These are phyloP conservation scores for Rhimphoctona megacephalus DNA, from an alignment of 2,888 invertebrate genomes.

Conservation along the genomic window DNA sequence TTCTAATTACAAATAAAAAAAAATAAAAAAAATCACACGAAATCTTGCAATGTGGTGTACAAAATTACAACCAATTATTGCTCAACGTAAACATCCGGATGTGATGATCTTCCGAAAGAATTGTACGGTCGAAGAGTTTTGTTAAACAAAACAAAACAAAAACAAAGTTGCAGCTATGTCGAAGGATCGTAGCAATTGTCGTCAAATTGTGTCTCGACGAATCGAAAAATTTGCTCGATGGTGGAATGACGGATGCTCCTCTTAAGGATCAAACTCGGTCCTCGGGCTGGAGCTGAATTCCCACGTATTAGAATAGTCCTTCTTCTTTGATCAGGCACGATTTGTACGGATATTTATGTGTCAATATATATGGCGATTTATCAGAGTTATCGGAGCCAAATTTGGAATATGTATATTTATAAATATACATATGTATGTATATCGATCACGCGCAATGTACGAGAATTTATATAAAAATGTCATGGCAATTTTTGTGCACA, in stretches of 20 bases:
- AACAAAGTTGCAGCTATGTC: not conserved
- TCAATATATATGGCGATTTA: constrained; percentile 9
- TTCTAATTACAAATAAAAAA: not conserved
- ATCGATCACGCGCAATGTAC: constrained; percentile 16
- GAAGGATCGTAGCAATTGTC: not conserved
- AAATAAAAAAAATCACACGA: not conserved
- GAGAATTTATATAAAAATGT: constrained; percentile 14
- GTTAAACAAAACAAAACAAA: not conserved
- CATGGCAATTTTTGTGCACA: constrained; percentile 10
- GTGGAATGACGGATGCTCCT: constrained; percentile 11
- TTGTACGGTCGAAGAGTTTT: not conserved
- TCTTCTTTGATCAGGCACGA: constrained; percentile 25
- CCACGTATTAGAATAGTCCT: constrained; percentile 38
- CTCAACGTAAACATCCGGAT: not conserved
- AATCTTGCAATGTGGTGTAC: not conserved
- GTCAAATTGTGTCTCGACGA: not conserved
- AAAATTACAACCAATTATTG: not conserved
- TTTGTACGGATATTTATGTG: not conserved
- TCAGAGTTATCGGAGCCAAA: constrained; percentile 6
- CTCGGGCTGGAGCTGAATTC: not conserved
- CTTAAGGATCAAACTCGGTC: constrained; percentile 15
- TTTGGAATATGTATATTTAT: constrained; percentile 8
- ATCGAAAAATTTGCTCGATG: not conserved
- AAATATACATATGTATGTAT: not conserved
- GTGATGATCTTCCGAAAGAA: not conserved